Evolutionary conservation across 2,888 invertebrate species (phyloP).

Genomic region (Latrodectus hesperus): DNA sequence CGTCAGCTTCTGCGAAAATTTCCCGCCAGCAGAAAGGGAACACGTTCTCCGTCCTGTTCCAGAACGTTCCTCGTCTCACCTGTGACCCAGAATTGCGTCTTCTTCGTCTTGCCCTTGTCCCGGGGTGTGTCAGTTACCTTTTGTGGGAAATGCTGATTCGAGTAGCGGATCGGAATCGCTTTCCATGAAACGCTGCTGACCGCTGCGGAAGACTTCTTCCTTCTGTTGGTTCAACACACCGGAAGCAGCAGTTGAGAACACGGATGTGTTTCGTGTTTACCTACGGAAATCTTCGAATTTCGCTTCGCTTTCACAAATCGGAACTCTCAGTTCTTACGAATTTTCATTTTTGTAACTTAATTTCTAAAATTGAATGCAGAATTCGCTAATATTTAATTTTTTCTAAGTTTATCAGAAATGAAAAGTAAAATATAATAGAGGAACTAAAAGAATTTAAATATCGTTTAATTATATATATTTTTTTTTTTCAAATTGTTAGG

Average conservation of each 20-base stretch:
- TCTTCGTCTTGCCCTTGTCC: slow-evolving; percentile 34
- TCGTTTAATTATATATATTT: too few relatives aligned
- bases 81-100: slow-evolving; percentile 34
- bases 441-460: too few relatives aligned
- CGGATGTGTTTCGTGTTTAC: neutral
- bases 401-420: too few relatives aligned
- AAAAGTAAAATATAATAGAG: too few relatives aligned
- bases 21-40: slow-evolving; percentile 6
- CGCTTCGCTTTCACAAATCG: neutral
- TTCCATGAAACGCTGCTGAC: neutral
- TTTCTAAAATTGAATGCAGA: too few relatives aligned
- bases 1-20: slow-evolving; percentile 5
- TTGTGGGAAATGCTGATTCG: neutral
- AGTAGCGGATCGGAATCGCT: neutral
- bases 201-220: neutral
- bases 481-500: too few relatives aligned
- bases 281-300: too few relatives aligned
- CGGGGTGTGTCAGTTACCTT: slow-evolving; percentile 31
- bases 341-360: too few relatives aligned
- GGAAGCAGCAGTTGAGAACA: neutral
- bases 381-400: too few relatives aligned
- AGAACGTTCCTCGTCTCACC: slow-evolving; percentile 7
- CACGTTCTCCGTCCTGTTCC: slow-evolving; percentile 5
- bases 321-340: too few relatives aligned
- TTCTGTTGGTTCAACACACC: slow-evolving; percentile 5